Evolutionary conservation across 2,797 vertebrate species (phyloP), one percentile per base, ranked within the genome.

Genomic region (Avahi laniger): DNA sequence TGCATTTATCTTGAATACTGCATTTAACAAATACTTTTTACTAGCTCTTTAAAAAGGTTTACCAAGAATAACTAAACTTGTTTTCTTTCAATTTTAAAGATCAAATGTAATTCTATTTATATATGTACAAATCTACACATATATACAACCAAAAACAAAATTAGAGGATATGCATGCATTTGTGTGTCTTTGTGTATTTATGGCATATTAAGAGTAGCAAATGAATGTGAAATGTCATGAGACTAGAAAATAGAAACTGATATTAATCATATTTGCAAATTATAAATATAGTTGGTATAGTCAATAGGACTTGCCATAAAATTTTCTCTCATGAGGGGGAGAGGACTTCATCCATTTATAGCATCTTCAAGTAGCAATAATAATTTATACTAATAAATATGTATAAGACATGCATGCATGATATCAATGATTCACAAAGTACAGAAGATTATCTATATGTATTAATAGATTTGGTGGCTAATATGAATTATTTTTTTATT

Each of bases 361-460:
- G 54, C 70, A 89, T 9, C 54, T 98, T 95, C 96, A 95, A 97
- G 97, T 73, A 95, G 12, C 18, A 67, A 76, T 79, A 97, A 22
- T 41, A 90, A 70, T 95, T 95, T 93, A 70, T 94, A 72, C 85
- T 92, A 89, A 96, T 96, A 98, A 97, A 98, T 97, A 98, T 97
- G 90, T 87, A 96, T 98, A 70, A 97, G 59, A 95, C 20, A 98
- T 94, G 97, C 97, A 98, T 98, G 98, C 97, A 97, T 98, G 98
- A 98, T 98, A 98, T 97, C 96, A 98, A 70, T 97, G 96, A 95
- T 98, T 97, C 18, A 70, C 89, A 97, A 97, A 97, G 95, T 92
- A 98, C 92, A 91, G 97, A 97, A 98, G 91, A 96, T 97, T 97
- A 43, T 43, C 43, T 43, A 98, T 98, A 87, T 98, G 97, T 96